phyloP scores from a whole-genome alignment of 2,888 invertebrate genomes.

The Linnaemya tessellans region DNA sequence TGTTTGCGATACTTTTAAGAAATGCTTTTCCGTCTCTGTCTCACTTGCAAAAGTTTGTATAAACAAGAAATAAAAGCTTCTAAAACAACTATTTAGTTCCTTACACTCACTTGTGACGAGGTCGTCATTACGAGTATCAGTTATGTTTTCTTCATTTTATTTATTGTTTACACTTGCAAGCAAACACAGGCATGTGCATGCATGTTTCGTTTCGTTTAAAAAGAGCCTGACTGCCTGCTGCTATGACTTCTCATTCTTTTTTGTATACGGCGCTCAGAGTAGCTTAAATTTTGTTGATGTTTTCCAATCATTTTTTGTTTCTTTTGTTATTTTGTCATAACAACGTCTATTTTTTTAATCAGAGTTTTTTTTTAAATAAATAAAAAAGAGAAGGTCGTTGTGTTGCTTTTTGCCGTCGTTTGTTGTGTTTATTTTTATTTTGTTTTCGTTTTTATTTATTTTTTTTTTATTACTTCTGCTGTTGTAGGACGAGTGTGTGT shows the following conservation, averaged over 20 bases:
- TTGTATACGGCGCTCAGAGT: conserved; percentile 71
- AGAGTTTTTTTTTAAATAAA: conserved; percentile 58
- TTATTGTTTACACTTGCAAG: conserved; percentile 37
- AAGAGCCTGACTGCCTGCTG: conserved; percentile 38
- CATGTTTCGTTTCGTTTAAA: conserved; percentile 32
- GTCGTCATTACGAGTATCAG: conserved; percentile 40
- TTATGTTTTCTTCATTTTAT: conserved; percentile 11
- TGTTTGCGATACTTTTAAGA: background rate
- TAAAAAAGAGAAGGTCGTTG: conserved; percentile 72
- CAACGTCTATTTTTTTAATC: conserved; percentile 46
- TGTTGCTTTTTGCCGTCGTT: conserved; percentile 56
- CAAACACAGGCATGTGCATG: conserved; percentile 36
- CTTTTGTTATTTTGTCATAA: conserved; percentile 53
- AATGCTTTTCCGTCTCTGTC: conserved; percentile 37
- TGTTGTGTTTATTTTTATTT: conserved; percentile 33
- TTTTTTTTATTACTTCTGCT: conserved; percentile 4
- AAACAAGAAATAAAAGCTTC: conserved; percentile 31
- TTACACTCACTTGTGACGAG: conserved; percentile 59
- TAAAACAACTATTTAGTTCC: conserved; percentile 50
- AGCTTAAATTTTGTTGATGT: conserved; percentile 32
- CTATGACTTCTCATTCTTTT: conserved; percentile 68
- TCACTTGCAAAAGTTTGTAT: conserved; percentile 15
- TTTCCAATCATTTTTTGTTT: background rate
- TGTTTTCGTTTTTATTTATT: conserved; percentile 16
- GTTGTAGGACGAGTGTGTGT: conserved; percentile 51